These are phyloP conservation scores for Drosophila truncata DNA, from an alignment of 1,140 invertebrate genomes.

Conservation along the genomic window DNA sequence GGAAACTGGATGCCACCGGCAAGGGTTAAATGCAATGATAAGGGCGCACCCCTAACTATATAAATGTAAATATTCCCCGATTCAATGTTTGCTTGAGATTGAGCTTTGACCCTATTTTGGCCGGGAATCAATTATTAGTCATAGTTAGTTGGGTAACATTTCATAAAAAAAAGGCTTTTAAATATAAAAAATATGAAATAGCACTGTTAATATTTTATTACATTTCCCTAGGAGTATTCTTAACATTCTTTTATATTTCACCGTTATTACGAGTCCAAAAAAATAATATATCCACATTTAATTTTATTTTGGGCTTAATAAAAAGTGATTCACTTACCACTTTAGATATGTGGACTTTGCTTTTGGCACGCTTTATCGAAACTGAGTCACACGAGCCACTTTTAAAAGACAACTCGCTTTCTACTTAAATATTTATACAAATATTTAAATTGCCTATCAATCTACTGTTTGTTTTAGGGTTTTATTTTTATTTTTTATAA, in stretches of 20 bases:
- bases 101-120: constrained; percentile 19
- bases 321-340: constrained; percentile 21
- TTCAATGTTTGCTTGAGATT: not conserved
- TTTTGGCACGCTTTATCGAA: constrained; percentile 3
- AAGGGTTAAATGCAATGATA: constrained; percentile 18
- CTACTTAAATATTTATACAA: constrained; percentile 10
- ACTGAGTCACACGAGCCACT: constrained; percentile 29
- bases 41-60: constrained; percentile 8
- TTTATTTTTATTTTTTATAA: not conserved
- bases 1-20: constrained; percentile 7
- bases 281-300: not conserved
- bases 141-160: not conserved
- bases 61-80: not conserved
- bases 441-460: constrained; percentile 4
- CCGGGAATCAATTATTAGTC: not conserved
- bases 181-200: not conserved
- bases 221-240: not conserved
- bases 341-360: not conserved
- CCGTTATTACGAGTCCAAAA: not conserved
- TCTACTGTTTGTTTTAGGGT: not conserved
- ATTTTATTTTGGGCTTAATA: constrained; percentile 14
- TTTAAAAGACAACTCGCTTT: constrained; percentile 17
- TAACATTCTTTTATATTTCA: not conserved
- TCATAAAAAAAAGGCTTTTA: not conserved
- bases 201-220: not conserved